Evolutionary conservation across 2,888 invertebrate genomes (phyloP), one percentile per base, ranked within the genome.

Genomic region (Aporophyla nigra): DNA sequence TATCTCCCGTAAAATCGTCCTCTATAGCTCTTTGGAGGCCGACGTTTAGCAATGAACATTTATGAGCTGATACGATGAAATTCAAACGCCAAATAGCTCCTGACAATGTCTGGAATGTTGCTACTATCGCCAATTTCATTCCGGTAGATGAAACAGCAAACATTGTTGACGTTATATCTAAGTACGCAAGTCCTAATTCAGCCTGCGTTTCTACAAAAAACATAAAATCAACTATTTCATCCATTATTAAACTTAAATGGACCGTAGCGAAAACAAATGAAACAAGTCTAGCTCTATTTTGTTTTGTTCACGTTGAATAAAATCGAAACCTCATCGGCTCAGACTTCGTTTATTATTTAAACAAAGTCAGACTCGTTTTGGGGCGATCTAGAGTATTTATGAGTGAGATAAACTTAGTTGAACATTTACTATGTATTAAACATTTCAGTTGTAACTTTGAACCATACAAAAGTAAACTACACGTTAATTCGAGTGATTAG

Each of bases 81-180:
- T 82, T 82, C 65, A 74, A 82, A 54, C 33, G 24, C 51, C 59
- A 67, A 83, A 80, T 66, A 72, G 58, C 27, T 69, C 7, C 33
- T n/a, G 21, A 77, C 53, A 61, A 84, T 78, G 49, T 43, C 53
- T 63, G 70, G 73, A 82, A 79, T 82, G 73, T 51, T 62, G 63
- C 58, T 61, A 68, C 83, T 68, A 56, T 58, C 61, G 10, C 9
- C 49, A n/a, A n/a, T 71, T 68, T 71, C 43, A 71, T 68, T 71
- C 53, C 71, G 14, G n/a, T 70, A 61, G 40, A 67, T 21, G 27
- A 53, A 67, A 40, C 68, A 59, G 33, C 33, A 71, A 71, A 71
- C 71, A 71, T 43, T 56, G n/a, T 49, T 63, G 62, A 46, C 46
- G 27, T n/a, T 76, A 54, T 27, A 24, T 43, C 27, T 27, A 54